phyloP scores from a whole-genome alignment of 2,113 vertebrate genomes.

The Pica pica region DNA sequence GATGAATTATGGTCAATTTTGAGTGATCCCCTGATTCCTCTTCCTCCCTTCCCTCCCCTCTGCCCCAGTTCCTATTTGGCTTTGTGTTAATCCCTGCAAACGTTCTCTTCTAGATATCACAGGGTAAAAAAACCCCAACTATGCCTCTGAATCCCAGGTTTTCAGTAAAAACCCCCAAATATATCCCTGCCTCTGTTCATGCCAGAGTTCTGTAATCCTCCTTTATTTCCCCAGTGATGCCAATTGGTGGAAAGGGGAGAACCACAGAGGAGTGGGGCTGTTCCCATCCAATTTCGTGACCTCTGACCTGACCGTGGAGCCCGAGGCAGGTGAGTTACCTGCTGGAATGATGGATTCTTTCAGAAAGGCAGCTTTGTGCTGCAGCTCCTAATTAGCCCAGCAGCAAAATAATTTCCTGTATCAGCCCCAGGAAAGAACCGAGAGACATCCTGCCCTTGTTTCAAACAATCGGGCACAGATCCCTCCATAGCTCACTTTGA shows the following conservation, averaged over 20 bases:
- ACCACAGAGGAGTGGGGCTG: constrained; percentile 91
- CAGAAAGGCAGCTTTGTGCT: neutral
- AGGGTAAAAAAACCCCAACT: neutral
- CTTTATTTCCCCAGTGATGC: constrained; percentile 79
- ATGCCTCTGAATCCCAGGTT: neutral
- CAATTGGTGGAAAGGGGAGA: constrained; percentile 99
- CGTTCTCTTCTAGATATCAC: neutral
- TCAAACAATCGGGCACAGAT: neutral
- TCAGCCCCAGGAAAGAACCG: neutral
- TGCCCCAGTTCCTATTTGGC: neutral
- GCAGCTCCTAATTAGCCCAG: neutral
- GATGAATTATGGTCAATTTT: neutral
- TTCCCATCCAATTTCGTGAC: constrained; percentile 99
- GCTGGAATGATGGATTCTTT: accelerated
- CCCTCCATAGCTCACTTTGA: neutral
- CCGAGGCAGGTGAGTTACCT: constrained; percentile 80
- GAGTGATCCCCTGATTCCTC: neutral
- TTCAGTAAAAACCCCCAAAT: neutral
- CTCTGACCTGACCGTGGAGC: constrained; percentile 83
- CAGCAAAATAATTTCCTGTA: neutral
- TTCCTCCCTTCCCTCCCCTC: neutral
- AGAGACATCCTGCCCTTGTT: neutral
- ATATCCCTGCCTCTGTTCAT: accelerated
- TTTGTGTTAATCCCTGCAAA: neutral
- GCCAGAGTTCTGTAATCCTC: neutral